Percentiles rank a stretch among this genome's conserved stretches.
These are phyloP conservation scores for Caloenas nicobarica DNA, from an alignment of 2,113 vertebrate genomes.

Conservation along the genomic window DNA sequence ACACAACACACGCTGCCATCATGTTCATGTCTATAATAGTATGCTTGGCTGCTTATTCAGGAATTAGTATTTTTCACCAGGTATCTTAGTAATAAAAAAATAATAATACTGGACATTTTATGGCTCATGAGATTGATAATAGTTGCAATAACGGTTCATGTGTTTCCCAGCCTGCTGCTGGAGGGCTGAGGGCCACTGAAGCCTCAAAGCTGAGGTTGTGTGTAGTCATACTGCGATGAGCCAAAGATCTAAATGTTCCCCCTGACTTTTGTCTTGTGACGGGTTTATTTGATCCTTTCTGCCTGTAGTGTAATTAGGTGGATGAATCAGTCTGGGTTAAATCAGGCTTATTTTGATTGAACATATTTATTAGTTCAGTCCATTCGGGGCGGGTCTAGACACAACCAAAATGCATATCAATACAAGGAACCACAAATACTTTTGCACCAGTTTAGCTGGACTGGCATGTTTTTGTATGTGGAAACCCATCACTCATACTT, in stretches of 20 bases:
- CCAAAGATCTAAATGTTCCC: neutral
- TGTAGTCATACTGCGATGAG: neutral
- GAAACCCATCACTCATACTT: neutral
- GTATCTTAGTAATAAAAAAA: neutral
- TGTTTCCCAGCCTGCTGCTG: neutral
- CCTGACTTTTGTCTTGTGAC: neutral
- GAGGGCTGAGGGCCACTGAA: neutral
- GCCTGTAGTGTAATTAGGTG: neutral
- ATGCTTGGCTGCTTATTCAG: neutral
- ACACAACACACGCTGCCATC: rapidly evolving
- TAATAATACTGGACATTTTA: neutral
- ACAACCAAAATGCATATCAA: neutral
- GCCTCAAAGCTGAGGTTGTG: neutral
- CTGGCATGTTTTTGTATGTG: neutral
- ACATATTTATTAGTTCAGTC: neutral
- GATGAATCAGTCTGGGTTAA: neutral
- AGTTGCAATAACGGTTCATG: neutral
- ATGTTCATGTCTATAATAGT: neutral
- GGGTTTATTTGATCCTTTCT: neutral
- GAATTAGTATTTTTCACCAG: neutral
- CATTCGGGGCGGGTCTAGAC: neutral
- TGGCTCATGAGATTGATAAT: neutral
- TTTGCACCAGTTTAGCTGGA: neutral
- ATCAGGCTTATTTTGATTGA: neutral
- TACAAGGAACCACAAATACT: neutral